A percentile compares a stretch with the other conserved stretches of the same genome.
These are phyloP conservation scores for Holocentrus rufus DNA, from an alignment of 2,797 vertebrate species.

Conservation along the genomic window DNA sequence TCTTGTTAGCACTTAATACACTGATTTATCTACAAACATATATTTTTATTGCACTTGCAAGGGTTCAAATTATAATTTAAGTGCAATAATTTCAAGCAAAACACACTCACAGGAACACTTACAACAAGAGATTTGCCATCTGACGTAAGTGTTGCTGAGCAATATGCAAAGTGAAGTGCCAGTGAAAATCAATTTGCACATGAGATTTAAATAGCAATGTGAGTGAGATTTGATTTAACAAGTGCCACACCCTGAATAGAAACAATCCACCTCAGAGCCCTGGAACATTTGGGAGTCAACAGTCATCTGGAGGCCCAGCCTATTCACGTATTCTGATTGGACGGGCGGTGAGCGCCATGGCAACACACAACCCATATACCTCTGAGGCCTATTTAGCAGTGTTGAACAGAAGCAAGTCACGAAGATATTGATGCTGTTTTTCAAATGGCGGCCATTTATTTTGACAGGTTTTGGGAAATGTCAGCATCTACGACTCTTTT, in stretches of 20 bases:
- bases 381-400: slow-evolving; percentile 23
- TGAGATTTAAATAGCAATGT: too few relatives aligned
- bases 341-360: slow-evolving; percentile 38
- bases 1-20: too few relatives aligned
- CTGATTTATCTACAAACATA: too few relatives aligned
- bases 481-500: background rate
- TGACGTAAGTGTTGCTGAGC: too few relatives aligned
- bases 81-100: too few relatives aligned
- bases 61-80: too few relatives aligned
- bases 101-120: too few relatives aligned
- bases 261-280: slow-evolving; percentile 28
- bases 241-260: slow-evolving; percentile 6
- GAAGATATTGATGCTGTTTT: background rate
- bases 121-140: too few relatives aligned
- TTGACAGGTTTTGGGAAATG: background rate
- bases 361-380: slow-evolving; percentile 43
- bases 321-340: slow-evolving; percentile 45
- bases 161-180: too few relatives aligned
- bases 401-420: slow-evolving; percentile 14
- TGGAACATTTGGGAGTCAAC: slow-evolving; percentile 18
- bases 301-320: slow-evolving; percentile 39
- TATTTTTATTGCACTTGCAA: too few relatives aligned
- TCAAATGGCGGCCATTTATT: too few relatives aligned
- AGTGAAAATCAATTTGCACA: too few relatives aligned
- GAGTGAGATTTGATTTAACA: background rate